Percentiles rank a stretch among this genome's conserved stretches.
Evolutionary conservation across 2,113 vertebrate genomes (phyloP).

Genomic region (Larimichthys polyactis): DNA sequence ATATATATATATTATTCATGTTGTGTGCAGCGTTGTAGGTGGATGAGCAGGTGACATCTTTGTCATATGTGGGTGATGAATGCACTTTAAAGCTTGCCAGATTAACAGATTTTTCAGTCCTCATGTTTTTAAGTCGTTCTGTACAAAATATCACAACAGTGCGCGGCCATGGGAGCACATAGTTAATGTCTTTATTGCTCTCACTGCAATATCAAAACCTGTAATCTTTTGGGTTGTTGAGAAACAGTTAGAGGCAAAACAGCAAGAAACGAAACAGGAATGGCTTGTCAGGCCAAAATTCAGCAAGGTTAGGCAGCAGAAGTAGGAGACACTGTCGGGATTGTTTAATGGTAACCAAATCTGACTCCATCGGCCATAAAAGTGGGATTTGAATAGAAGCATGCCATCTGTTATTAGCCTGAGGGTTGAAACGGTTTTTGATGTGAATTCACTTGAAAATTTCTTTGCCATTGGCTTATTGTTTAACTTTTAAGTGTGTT

Average conservation of each 20-base stretch:
- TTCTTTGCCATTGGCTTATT: not conserved
- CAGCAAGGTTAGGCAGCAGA: not conserved
- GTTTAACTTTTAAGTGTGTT: not conserved
- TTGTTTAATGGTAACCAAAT: not conserved
- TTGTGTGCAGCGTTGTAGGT: not conserved
- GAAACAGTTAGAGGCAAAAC: not conserved
- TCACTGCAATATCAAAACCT: not conserved
- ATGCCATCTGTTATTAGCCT: not conserved
- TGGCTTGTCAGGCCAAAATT: not conserved
- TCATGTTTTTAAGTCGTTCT: not conserved
- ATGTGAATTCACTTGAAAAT: not conserved
- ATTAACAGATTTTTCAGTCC: not conserved
- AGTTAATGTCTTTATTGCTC: not conserved
- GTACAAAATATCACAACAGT: not conserved
- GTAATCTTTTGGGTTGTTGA: not conserved
- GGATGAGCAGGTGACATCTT: not conserved
- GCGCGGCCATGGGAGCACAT: not conserved
- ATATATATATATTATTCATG: not conserved
- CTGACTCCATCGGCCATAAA: not conserved
- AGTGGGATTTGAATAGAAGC: not conserved
- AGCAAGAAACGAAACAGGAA: not conserved
- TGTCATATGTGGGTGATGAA: not conserved
- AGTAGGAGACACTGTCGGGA: not conserved
- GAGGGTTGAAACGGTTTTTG: not conserved
- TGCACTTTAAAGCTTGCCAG: not conserved